Base-by-base conservation (phyloP, 2,888 invertebrate genomes). In the Embidobia sp. region DNA sequence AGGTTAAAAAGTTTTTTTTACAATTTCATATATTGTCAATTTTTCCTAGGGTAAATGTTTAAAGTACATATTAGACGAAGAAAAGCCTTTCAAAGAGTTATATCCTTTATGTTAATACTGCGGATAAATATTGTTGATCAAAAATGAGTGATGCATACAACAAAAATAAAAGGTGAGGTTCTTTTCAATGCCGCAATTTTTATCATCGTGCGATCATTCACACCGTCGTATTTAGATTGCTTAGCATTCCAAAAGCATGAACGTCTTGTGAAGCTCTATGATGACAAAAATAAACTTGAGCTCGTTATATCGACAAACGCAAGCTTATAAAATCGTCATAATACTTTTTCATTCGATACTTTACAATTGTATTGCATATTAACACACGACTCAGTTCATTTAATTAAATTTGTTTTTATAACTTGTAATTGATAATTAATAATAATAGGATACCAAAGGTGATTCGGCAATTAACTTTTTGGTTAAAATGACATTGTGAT, bases 231-330 rank as follows among this genome's bases (percentile, higher is more conserved):
- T 63, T 63, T 63, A 40, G 63, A 46, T 48, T 63, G 63, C 49
- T 29, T 48, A 37, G 27, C 49, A 63, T 63, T 49, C 63, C 48
- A 19, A 63, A 63, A 48, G 63, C 48, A 49, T 40, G 49, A 63
- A 26, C 49, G 29, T 48, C 19, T 48, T 29, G 49, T 29, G 63
- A 49, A 63, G 27, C 15, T 48, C 19, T 49, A 27, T 29, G 49
- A 26, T 40, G 63, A 63, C 49, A 35, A 63, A 63, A 63, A 63
- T 63, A 63, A 63, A 63, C 63, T 27, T 29, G 63, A 63, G 63
- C 63, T 63, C 63, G 63, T 63, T 49, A 61, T 48, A 16, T 4
- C 37, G 49, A 63, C 48, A 27, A 63, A 49, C 26, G 11, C 10
- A 7, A 48, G 35, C 61, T 46, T 35, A 35, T 46, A 61, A 61